phyloP scores from a whole-genome alignment of 2,797 vertebrate genomes.

The Falco concolor region DNA sequence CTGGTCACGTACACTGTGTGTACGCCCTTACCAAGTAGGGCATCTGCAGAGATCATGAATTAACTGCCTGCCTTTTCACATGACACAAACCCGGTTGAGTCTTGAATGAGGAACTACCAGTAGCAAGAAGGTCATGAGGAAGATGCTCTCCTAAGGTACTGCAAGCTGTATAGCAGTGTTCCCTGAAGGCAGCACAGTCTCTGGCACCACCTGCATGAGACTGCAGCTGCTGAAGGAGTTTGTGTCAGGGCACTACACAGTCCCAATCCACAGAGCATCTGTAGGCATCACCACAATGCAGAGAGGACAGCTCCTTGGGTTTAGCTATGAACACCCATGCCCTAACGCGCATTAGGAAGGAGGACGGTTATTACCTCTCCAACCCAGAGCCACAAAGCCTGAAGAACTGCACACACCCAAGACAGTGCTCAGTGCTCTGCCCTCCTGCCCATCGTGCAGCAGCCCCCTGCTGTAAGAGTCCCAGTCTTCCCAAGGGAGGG shows the following conservation, averaged over 20 bases:
- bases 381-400: not conserved
- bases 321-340: not conserved
- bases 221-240: not conserved
- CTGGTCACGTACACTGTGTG: rapidly evolving
- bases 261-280: not conserved
- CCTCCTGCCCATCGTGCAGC: not conserved
- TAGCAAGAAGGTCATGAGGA: not conserved
- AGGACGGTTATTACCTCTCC: not conserved
- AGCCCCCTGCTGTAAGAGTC: not conserved
- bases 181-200: not conserved
- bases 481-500: not conserved
- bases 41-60: not conserved
- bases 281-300: not conserved
- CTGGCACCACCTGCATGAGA: rapidly evolving
- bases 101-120: not conserved
- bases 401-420: not conserved
- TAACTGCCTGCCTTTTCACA: not conserved
- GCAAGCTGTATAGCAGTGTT: rapidly evolving
- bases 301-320: not conserved
- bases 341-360: rapidly evolving
- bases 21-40: not conserved
- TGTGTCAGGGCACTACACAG: rapidly evolving
- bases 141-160: not conserved
- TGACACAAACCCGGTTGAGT: not conserved
- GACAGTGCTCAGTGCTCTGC: not conserved